Percentiles rank a stretch among this genome's conserved stretches.
phyloP scores from a whole-genome alignment of 2,797 vertebrate genomes.

The Anabacerthia variegaticeps region DNA sequence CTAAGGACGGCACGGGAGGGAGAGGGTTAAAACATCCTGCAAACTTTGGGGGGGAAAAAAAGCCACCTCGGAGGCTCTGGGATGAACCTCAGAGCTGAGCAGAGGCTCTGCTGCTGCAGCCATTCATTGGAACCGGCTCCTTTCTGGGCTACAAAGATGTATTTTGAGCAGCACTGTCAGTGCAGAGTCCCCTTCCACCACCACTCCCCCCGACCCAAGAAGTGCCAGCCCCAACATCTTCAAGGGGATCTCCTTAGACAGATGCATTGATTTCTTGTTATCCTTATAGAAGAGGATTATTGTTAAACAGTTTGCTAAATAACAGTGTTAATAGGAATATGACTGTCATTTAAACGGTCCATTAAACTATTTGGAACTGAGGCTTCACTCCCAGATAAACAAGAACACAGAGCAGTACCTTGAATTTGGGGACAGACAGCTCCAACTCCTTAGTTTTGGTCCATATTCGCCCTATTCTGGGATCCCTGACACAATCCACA shows the following conservation, averaged over 20 bases:
- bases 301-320: slow-evolving; percentile 22
- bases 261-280: neutral
- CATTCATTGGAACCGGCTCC: neutral
- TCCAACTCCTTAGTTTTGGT: slow-evolving; percentile 97
- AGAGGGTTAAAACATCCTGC: slow-evolving; percentile 49
- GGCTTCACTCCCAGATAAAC: neutral
- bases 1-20: neutral
- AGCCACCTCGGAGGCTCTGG: slow-evolving; percentile 7
- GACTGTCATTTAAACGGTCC: slow-evolving; percentile 12
- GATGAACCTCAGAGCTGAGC: neutral
- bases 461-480: slow-evolving; percentile 96
- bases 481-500: slow-evolving; percentile 94
- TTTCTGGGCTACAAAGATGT: neutral
- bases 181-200: fast-evolving
- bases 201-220: neutral
- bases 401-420: slow-evolving; percentile 77
- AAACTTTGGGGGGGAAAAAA: slow-evolving; percentile 53
- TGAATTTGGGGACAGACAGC: slow-evolving; percentile 97
- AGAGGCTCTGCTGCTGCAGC: neutral
- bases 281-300: neutral
- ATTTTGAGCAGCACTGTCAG: neutral
- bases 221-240: neutral
- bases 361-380: slow-evolving; percentile 30
- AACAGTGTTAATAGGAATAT: neutral
- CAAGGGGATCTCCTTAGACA: neutral